Evolutionary conservation across 2,888 invertebrate species (phyloP).

Genomic region (Ypsolopha sequella): DNA sequence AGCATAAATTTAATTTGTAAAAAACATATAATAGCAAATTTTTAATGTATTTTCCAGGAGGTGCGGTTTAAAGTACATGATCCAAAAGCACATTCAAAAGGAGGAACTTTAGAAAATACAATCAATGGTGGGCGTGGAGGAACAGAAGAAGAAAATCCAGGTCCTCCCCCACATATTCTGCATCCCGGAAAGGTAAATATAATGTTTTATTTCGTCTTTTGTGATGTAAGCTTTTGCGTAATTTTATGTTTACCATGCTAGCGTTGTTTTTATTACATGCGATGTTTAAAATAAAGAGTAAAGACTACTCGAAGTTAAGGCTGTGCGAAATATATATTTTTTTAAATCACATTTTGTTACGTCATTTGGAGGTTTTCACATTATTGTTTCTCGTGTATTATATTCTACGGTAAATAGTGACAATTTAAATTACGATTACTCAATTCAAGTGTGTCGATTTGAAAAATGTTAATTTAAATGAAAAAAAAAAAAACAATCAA

Average conservation of each 20-base stretch:
- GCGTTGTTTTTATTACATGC: neutral
- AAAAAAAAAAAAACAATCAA: no score
- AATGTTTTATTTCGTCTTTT: neutral
- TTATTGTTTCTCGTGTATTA: no score
- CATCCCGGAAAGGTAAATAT: conserved; percentile 84
- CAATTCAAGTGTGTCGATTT: no score
- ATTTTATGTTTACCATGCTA: neutral
- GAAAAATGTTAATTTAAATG: no score
- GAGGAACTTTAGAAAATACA: conserved; percentile 91
- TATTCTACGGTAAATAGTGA: no score
- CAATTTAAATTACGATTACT: no score
- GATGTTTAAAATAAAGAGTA: neutral
- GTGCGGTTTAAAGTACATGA: conserved; percentile 96
- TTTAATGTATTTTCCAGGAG: conserved; percentile 76
- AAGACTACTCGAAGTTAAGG: neutral
- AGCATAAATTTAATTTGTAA: neutral
- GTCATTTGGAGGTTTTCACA: no score
- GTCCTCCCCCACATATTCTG: conserved; percentile 80
- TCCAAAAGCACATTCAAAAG: conserved; percentile 94
- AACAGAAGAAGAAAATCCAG: conserved; percentile 74
- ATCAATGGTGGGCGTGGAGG: conserved; percentile 85
- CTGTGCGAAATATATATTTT: no score
- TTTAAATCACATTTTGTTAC: no score
- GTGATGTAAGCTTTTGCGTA: no score
- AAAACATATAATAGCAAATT: neutral